A percentile compares a stretch with the other conserved stretches of the same genome.
phyloP scores from a whole-genome alignment of 2,888 invertebrate species.

The Rotaria macrura region DNA sequence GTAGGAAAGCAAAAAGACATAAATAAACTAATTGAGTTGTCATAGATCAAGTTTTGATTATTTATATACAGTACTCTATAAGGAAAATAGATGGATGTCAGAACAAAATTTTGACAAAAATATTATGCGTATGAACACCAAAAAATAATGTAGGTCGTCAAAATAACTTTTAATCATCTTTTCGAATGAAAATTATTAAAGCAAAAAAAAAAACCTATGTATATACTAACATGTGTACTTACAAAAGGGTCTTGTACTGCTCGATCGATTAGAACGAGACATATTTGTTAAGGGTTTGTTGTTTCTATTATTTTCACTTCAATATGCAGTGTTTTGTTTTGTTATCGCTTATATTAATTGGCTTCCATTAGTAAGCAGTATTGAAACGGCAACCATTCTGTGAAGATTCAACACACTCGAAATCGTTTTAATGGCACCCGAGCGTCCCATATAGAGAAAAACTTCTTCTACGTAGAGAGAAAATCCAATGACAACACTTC shows the following conservation, averaged over 20 bases:
- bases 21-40: not conserved
- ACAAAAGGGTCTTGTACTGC: conserved; percentile 17
- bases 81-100: not conserved
- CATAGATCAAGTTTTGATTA: not conserved
- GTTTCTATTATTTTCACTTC: not conserved
- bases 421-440: conserved; percentile 9
- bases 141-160: not conserved
- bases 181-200: not conserved
- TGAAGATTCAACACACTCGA: not conserved
- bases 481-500: not conserved
- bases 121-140: not conserved
- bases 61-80: not conserved
- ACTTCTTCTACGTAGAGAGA: not conserved
- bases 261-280: not conserved
- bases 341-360: not conserved
- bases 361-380: not conserved
- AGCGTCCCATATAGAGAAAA: not conserved
- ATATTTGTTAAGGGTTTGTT: not conserved
- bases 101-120: not conserved
- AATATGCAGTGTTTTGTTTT: too few relatives aligned
- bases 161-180: not conserved
- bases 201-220: not conserved
- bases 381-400: not conserved
- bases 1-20: not conserved
- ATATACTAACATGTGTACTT: not conserved